Evolutionary conservation across 2,113 vertebrate species (phyloP), one percentile per base, ranked within the genome.

Genomic region (Cnemophilus loriae): DNA sequence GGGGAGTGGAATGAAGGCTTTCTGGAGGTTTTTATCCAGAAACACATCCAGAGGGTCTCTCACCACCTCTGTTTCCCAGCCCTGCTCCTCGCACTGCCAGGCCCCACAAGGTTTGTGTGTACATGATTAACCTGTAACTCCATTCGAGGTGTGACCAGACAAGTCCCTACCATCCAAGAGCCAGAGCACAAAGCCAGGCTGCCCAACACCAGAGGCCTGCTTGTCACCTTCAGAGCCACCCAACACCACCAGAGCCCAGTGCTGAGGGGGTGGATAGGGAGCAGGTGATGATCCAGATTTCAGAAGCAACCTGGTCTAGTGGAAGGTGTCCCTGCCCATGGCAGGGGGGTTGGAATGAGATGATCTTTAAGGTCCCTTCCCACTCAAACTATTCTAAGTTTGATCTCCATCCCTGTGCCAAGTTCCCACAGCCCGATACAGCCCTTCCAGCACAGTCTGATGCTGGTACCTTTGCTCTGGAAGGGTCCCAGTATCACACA

Each of bases 391-490:
- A 30, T 30, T 39, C 53, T 21, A 28, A 67, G 19, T 57, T 39
- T 74, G 35, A 28, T 7, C 19, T 73, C 65, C 30, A 47, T 11
- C 24, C 11, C 37, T 5, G 18, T 20, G n/a, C 50, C 7, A 7
- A 70, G 39, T 7, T 20, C 30, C 61, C 2, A 2, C 37, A 26
- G 8, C 3, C 9, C 1, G 0, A 4, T 13, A n/a, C 18, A 47
- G 32, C 64, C 52, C 15, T 9, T 52, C 55, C 35, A 63, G 55
- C 15, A 5, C 28, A 28, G 27, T 15, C 35, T 22, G 30, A 15
- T 13, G 13, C 63, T 33, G 46, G 19, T 44, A n/a, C 47, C 42
- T 42, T 46, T 63, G 63, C 69, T 57, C n/a, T 5, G 2, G 63
- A 32, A 68, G 24, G 44, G 35, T 41, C 33, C 74, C 10, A 3